These are phyloP conservation scores for Eurypyga helias DNA, from an alignment of 2,113 vertebrate genomes.

Conservation along the genomic window DNA sequence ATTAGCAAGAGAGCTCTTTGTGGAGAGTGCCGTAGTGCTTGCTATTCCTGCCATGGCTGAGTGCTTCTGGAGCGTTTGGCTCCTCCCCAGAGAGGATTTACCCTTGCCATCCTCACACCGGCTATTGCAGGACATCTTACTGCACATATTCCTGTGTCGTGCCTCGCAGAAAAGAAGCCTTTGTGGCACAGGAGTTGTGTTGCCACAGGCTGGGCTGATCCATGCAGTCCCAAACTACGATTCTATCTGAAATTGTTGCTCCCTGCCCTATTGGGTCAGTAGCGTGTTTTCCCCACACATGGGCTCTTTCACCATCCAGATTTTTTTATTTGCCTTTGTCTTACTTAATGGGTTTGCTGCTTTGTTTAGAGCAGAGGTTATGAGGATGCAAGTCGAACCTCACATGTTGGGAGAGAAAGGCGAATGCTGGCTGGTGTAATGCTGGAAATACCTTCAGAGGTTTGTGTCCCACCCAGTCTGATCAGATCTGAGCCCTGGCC, in stretches of 20 bases:
- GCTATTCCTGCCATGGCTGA: not conserved
- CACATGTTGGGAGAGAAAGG: not conserved
- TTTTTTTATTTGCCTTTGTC: conserved; percentile 33
- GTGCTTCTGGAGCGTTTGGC: not conserved
- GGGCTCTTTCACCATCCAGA: conserved; percentile 52
- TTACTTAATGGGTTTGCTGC: conserved; percentile 8
- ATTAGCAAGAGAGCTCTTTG: not conserved
- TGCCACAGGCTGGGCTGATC: not conserved
- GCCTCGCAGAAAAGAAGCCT: not conserved
- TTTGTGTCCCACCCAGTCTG: not conserved
- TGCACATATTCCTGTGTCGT: not conserved
- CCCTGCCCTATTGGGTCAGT: conserved; percentile 42
- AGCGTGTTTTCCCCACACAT: not conserved
- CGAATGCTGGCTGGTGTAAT: not conserved
- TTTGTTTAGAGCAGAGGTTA: conserved; percentile 55
- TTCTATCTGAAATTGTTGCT: conserved; percentile 23
- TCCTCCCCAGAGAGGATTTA: not conserved
- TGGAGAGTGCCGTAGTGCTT: not conserved
- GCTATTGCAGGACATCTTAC: not conserved
- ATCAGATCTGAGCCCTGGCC: not conserved
- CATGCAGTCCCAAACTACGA: not conserved
- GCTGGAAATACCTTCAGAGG: not conserved
- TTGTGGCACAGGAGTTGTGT: not conserved
- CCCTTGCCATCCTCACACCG: not conserved
- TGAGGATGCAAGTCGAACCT: not conserved